phyloP scores from a whole-genome alignment of 2,797 vertebrate genomes.

The Peromyscus aztecus region DNA sequence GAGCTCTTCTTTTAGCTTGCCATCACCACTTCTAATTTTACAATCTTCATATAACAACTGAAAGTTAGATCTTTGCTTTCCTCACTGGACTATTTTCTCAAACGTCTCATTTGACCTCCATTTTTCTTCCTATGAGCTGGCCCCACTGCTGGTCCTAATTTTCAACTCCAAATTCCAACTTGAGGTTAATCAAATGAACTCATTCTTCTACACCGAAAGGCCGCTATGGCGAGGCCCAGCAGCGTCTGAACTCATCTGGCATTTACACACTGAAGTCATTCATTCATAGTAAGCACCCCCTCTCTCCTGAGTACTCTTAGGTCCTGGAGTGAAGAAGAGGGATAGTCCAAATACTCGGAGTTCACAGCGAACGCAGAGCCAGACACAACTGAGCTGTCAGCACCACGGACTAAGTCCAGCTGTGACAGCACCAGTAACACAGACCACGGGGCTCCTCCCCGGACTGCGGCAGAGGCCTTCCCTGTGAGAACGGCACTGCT shows the following conservation, averaged over 20 bases:
- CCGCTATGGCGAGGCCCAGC: neutral
- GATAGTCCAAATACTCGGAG: neutral
- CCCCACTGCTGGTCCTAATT: neutral
- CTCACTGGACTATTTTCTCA: neutral
- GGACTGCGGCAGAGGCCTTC: neutral
- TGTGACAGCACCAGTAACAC: neutral
- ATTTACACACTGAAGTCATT: neutral
- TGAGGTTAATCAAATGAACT: neutral
- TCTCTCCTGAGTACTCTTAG: neutral
- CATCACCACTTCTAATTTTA: slow-evolving; percentile 43
- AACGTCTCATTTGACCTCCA: neutral
- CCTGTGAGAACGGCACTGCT: neutral
- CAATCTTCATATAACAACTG: slow-evolving; percentile 16
- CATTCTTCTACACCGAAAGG: slow-evolving; percentile 1
- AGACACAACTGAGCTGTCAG: neutral
- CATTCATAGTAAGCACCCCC: slow-evolving; percentile 14
- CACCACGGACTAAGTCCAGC: neutral
- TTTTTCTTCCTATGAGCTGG: slow-evolving; percentile 1
- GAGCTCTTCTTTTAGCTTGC: neutral
- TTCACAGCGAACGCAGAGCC: neutral
- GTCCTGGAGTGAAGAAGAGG: neutral
- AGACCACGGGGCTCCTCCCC: neutral
- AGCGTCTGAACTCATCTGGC: neutral
- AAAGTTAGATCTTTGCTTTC: slow-evolving; percentile 20
- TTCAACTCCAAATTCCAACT: slow-evolving; percentile 33